Conservation (phyloP, 2,888 invertebrate species). For the Clanis bilineata region DNA sequence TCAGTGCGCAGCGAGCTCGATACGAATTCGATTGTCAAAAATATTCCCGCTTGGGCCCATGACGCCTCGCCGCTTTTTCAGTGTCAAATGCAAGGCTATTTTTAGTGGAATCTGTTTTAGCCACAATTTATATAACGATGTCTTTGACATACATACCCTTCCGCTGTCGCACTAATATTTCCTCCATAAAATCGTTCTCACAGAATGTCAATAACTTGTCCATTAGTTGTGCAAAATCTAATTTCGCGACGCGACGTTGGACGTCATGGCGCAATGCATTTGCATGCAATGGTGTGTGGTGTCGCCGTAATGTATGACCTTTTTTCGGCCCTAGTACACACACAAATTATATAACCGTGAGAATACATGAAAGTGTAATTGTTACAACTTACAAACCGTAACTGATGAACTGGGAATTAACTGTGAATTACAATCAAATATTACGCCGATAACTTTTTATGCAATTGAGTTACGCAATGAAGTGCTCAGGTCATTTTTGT, state of each 20-base stretch:
- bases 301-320: neutral
- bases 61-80: too few species aligned
- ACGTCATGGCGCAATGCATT: neutral
- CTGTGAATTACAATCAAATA: neutral
- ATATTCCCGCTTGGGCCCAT: too few species aligned
- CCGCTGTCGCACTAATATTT: neutral
- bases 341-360: conserved; percentile 14
- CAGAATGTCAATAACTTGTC: neutral
- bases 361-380: conserved; percentile 11
- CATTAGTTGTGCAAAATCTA: neutral
- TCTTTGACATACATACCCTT: too few species aligned
- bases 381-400: conserved; percentile 1
- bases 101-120: too few species aligned
- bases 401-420: conserved; percentile 7
- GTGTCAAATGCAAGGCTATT: too few species aligned
- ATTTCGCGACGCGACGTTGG: neutral
- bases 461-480: conserved; percentile 9
- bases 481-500: conserved; percentile 10
- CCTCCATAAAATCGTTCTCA: neutral
- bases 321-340: neutral
- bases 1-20: too few species aligned
- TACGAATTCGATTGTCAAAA: too few species aligned
- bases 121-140: too few species aligned
- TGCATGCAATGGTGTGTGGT: neutral
- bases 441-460: conserved; percentile 1